Evolutionary conservation across 2,888 invertebrate genomes (phyloP).

Genomic region (Caenorhabditis sp.): DNA sequence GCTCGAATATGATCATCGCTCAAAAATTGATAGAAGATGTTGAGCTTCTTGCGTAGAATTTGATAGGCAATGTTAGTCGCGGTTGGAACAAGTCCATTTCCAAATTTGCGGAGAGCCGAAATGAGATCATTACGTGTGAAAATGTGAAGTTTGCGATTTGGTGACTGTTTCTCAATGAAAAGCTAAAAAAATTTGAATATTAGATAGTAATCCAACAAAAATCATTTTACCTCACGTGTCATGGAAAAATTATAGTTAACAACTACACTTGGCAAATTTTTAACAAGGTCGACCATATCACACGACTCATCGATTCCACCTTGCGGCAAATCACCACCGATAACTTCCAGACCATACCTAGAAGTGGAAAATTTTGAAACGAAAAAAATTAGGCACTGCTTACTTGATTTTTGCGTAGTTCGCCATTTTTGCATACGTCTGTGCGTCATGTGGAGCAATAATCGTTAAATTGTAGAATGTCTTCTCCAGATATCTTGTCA

Average conservation of each 20-base stretch:
- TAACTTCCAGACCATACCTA: constrained; percentile 67
- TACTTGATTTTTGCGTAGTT: constrained; percentile 79
- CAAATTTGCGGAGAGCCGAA: constrained; percentile 80
- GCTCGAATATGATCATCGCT: constrained; percentile 98
- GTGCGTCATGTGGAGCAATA: constrained; percentile 95
- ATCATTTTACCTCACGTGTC: constrained; percentile 51
- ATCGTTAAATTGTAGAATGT: constrained; percentile 97
- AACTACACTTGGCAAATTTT: constrained; percentile 93
- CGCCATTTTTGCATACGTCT: constrained; percentile 95
- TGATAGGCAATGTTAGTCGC: constrained; percentile 77
- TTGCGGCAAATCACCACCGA: constrained; percentile 92
- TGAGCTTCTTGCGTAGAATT: constrained; percentile 89
- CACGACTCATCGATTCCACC: constrained; percentile 95
- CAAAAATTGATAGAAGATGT: constrained; percentile 93
- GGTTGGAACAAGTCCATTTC: constrained; percentile 52
- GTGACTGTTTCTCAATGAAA: constrained; percentile 89
- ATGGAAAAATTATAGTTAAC: constrained; percentile 91
- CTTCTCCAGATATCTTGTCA: constrained; percentile 89
- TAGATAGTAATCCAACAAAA: constrained; percentile 2
- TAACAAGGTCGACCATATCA: constrained; percentile 94
- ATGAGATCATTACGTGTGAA: constrained; percentile 93
- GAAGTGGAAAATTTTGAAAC: not conserved
- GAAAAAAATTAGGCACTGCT: constrained; percentile 24
- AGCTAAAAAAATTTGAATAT: constrained; percentile 74
- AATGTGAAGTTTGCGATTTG: constrained; percentile 91